Percentiles rank a stretch among this genome's conserved stretches.
Conservation (phyloP, 1,140 invertebrate species). For the Brachionus calyciflorus region DNA sequence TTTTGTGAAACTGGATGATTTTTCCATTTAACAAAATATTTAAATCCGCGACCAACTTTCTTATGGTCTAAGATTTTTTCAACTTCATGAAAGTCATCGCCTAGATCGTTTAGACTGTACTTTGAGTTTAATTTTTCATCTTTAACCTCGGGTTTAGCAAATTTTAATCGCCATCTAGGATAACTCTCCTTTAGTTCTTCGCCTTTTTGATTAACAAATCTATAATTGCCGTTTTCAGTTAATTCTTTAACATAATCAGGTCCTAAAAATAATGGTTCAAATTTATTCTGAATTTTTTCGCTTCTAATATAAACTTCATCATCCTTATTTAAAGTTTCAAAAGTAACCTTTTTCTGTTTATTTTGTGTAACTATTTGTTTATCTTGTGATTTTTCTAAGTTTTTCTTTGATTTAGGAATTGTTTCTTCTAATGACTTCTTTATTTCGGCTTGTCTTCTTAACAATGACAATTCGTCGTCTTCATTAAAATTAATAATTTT, state of each 20-base stretch:
- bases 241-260: neutral
- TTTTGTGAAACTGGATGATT: too few relatives aligned
- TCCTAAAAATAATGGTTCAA: neutral
- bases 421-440: neutral
- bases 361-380: neutral
- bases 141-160: too few relatives aligned
- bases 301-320: too few relatives aligned
- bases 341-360: neutral
- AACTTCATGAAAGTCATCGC: too few relatives aligned
- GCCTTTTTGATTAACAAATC: neutral
- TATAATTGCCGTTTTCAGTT: neutral
- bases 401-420: neutral
- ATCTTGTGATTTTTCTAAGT: neutral
- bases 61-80: too few relatives aligned
- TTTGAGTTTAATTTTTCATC: too few relatives aligned
- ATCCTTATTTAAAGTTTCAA: neutral
- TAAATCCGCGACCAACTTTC: too few relatives aligned
- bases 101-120: too few relatives aligned
- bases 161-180: neutral
- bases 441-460: constrained; percentile 3
- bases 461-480: neutral
- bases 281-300: neutral
- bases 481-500: neutral
- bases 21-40: too few relatives aligned
- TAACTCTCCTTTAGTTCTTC: neutral